Base-by-base conservation (phyloP, 2,113 vertebrate species). In the Clarias magur region DNA sequence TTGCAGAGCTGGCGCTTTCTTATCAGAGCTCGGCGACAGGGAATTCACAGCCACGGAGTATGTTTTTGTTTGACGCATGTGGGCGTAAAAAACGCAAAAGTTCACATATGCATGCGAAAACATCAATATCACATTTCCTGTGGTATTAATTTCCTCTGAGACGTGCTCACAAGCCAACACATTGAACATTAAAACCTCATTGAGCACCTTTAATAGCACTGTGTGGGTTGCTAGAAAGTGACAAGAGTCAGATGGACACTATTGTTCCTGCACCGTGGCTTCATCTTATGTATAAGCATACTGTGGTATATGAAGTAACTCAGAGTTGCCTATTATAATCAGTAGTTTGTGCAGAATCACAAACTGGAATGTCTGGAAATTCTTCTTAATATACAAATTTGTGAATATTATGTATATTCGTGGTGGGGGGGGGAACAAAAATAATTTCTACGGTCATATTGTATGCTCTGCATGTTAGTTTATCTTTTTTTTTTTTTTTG, bases 61-160 rank as follows among this genome's bases (percentile, higher is more conserved):
- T 83, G 80, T 86, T 89, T 90, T 83, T 83, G 82, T 88, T 85
- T 76, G 86, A 93, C 85, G 90, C 76, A 93, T 90, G 94, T 95
- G 95, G 94, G 94, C 88, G 94, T 94, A 90, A 42, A 67, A 94
- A 91, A 91, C 89, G 70, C 90, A 90, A 59, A 88, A 54, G 90
- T 88, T 94, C 89, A 91, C 92, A 93, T 93, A 92, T 92, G 91
- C 92, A 92, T 92, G 92, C 92, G 89, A 94, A 93, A 94, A 91
- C 93, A 93, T 93, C 93, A 94, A 95, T 93, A 94, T 94, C 93
- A 94, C 92, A 93, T 95, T 95, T 96, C 94, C 94, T 95, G 95
- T 95, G 92, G 92, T 93, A 93, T 93, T 94, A 90, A 91, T 93
- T 94, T 95, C 89, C 91, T 90, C 87, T 75, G 17, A 80, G 80